phyloP scores from a whole-genome alignment of 2,888 invertebrate genomes.

The Tryphoninae sp. region DNA sequence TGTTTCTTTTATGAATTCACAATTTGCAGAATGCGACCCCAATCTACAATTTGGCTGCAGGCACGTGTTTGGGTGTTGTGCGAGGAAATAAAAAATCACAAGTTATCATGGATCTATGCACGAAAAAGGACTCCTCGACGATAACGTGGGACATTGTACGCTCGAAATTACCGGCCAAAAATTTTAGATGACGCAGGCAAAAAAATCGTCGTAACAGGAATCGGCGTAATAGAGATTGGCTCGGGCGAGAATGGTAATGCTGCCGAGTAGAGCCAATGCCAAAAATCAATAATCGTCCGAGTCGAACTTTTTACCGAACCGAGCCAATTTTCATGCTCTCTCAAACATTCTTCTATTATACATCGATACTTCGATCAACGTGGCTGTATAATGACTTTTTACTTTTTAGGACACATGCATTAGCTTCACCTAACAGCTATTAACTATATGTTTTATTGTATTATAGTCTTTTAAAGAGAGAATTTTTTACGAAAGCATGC shows the following conservation, averaged over 20 bases:
- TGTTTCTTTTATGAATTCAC: not conserved
- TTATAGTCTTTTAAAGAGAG: not conserved
- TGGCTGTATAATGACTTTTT: slow-evolving; percentile 40
- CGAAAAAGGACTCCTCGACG: slow-evolving; percentile 80
- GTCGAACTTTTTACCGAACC: not conserved
- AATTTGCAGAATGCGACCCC: slow-evolving; percentile 86
- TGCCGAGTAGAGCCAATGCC: not conserved
- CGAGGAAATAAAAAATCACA: slow-evolving; percentile 81
- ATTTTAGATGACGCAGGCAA: slow-evolving; percentile 72
- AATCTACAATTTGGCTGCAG: slow-evolving; percentile 93
- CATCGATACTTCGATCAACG: slow-evolving; percentile 32
- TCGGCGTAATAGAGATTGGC: slow-evolving; percentile 63
- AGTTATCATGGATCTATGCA: slow-evolving; percentile 85
- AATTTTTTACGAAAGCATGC: not conserved
- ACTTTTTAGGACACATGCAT: slow-evolving; percentile 14
- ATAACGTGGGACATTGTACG: slow-evolving; percentile 84
- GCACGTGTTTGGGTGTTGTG: slow-evolving; percentile 89
- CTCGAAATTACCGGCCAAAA: slow-evolving; percentile 71
- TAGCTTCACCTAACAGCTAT: not conserved
- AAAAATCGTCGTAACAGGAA: slow-evolving; percentile 63
- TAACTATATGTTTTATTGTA: not conserved
- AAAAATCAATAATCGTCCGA: slow-evolving; percentile 3
- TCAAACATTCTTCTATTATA: slow-evolving; percentile 2
- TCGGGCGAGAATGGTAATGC: slow-evolving; percentile 64
- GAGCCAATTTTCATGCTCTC: slow-evolving; percentile 25